Conservation (phyloP, 1,140 invertebrate species). For the Atta texana region DNA sequence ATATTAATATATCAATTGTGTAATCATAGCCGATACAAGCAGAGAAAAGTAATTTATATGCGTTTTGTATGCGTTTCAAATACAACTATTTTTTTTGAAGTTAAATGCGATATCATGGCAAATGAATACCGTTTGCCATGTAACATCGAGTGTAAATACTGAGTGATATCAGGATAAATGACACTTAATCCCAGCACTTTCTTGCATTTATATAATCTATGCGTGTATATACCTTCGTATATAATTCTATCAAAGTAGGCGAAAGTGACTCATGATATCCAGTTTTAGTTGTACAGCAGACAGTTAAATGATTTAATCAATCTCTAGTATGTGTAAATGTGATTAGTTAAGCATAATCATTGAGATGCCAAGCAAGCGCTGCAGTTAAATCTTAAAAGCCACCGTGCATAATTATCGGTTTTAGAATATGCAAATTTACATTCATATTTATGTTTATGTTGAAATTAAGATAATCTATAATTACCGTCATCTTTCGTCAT, state of each 20-base stretch:
- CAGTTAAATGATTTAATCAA: constrained; percentile 54
- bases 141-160: constrained; percentile 8
- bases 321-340: constrained; percentile 43
- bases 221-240: constrained; percentile 19
- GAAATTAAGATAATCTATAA: constrained; percentile 23
- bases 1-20: not conserved
- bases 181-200: constrained; percentile 8
- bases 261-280: constrained; percentile 33
- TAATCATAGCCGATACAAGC: not conserved
- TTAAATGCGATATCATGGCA: constrained; percentile 19
- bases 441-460: not conserved
- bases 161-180: constrained; percentile 35
- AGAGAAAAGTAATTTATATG: constrained; percentile 6
- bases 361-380: constrained; percentile 19
- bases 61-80: not conserved
- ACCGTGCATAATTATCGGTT: not conserved
- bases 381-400: constrained; percentile 15
- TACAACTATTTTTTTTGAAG: constrained; percentile 13
- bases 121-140: constrained; percentile 17
- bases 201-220: constrained; percentile 20
- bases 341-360: constrained; percentile 21
- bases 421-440: constrained; percentile 21
- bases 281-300: constrained; percentile 33
- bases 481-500: not conserved
- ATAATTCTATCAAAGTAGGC: constrained; percentile 39